Percentiles rank a stretch among this genome's conserved stretches.
phyloP scores from a whole-genome alignment of 2,888 invertebrate species.

The Ormyrus labotus region DNA sequence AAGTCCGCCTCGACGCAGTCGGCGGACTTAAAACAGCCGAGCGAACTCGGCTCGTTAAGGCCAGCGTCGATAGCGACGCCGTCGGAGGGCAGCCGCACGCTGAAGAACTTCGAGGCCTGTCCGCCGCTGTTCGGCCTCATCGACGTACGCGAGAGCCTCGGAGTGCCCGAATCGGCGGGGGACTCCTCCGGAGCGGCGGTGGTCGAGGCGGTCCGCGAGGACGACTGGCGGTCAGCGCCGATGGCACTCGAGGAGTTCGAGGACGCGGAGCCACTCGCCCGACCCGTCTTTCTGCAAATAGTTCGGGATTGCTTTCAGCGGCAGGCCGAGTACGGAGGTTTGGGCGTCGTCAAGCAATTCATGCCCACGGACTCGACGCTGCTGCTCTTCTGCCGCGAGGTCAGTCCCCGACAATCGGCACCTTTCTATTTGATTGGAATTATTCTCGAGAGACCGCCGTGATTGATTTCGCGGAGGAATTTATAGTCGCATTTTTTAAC shows the following conservation, averaged over 20 bases:
- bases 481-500: too few relatives aligned
- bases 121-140: conserved; percentile 61
- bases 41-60: too few relatives aligned
- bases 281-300: conserved; percentile 34
- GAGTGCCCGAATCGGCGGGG: neutral
- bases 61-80: too few relatives aligned
- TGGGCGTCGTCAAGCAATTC: conserved; percentile 58
- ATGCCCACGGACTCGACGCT: conserved; percentile 67
- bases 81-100: too few relatives aligned
- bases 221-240: neutral
- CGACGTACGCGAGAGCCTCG: conserved; percentile 59
- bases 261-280: conserved; percentile 36
- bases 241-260: conserved; percentile 31
- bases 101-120: conserved; percentile 54
- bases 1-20: too few relatives aligned
- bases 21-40: too few relatives aligned
- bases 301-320: conserved; percentile 58
- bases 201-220: neutral
- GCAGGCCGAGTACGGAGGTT: conserved; percentile 24
- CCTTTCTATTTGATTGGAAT: too few relatives aligned
- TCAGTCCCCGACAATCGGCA: conserved; percentile 1
- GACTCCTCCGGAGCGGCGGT: neutral
- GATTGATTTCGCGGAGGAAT: too few relatives aligned
- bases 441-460: too few relatives aligned
- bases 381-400: conserved; percentile 62